phyloP scores from a whole-genome alignment of 2,888 invertebrate species.

The Zhengitettix transpicula region DNA sequence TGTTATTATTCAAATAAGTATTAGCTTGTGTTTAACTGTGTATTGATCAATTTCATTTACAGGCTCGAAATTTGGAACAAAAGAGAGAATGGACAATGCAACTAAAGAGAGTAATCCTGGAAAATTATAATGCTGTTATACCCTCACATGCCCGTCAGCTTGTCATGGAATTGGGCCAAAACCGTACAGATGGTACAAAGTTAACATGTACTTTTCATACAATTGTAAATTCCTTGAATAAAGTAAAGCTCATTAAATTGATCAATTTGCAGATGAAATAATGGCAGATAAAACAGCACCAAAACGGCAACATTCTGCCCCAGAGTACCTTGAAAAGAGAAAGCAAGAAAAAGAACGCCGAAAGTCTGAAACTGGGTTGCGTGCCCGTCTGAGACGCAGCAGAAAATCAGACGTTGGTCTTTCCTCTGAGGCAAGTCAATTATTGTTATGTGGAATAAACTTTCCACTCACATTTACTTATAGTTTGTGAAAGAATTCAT shows the following conservation, averaged over 20 bases:
- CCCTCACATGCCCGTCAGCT: conserved; percentile 87
- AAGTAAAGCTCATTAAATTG: background rate
- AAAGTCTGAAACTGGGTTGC: conserved; percentile 42
- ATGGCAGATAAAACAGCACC: conserved; percentile 45
- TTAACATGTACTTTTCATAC: no score
- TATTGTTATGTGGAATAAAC: no score
- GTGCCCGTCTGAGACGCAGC: conserved; percentile 36
- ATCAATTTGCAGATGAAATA: conserved; percentile 35
- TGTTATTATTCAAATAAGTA: background rate
- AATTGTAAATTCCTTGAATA: background rate
- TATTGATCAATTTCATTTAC: conserved; percentile 4
- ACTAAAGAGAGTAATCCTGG: conserved; percentile 75
- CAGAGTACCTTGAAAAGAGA: conserved; percentile 76
- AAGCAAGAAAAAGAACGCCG: conserved; percentile 54
- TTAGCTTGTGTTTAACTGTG: background rate
- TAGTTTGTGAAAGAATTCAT: no score
- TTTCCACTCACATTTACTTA: no score
- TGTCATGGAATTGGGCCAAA: conserved; percentile 75
- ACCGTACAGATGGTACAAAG: conserved; percentile 43
- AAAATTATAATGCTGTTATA: conserved; percentile 84
- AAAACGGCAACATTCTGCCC: conserved; percentile 64
- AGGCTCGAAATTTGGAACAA: conserved; percentile 66
- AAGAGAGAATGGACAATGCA: conserved; percentile 72
- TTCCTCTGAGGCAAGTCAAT: background rate
- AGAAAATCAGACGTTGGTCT: conserved; percentile 25